These are phyloP conservation scores for Ecliptopera silaceata DNA, from an alignment of 2,888 invertebrate species.

Conservation along the genomic window DNA sequence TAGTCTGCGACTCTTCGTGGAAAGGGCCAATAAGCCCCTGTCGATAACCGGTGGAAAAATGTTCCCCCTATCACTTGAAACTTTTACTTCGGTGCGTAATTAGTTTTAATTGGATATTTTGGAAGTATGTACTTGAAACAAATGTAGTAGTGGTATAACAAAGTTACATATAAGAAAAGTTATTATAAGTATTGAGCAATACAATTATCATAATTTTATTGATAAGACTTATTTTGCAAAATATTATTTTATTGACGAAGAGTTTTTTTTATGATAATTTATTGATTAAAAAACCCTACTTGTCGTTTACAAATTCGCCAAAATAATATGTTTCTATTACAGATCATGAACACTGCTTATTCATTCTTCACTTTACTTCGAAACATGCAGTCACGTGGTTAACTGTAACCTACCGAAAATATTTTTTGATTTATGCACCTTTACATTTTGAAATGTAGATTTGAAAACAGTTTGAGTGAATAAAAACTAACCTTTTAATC, in stretches of 20 bases:
- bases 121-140: not conserved
- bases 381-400: constrained; percentile 56
- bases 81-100: constrained; percentile 63
- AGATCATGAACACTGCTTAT: constrained; percentile 70
- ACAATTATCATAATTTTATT: too few species aligned
- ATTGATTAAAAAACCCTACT: too few species aligned
- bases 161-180: too few species aligned
- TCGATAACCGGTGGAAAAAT: constrained; percentile 62
- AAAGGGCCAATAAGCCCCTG: constrained; percentile 57
- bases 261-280: too few species aligned
- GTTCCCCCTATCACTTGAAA: constrained; percentile 60
- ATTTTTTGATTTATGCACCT: too few species aligned
- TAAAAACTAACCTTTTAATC: too few species aligned
- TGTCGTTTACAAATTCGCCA: constrained; percentile 4
- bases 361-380: constrained; percentile 65
- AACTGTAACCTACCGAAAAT: constrained; percentile 14
- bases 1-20: constrained; percentile 58
- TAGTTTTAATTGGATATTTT: constrained; percentile 6
- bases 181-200: too few species aligned
- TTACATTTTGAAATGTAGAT: too few species aligned
- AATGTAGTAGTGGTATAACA: too few species aligned
- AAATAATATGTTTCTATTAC: constrained; percentile 52
- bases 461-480: too few species aligned
- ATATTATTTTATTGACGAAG: too few species aligned
- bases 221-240: too few species aligned